Percentiles rank a stretch among this genome's conserved stretches.
phyloP scores from a whole-genome alignment of 92 coral and sea anemone species.

The Parazoanthus darwini region DNA sequence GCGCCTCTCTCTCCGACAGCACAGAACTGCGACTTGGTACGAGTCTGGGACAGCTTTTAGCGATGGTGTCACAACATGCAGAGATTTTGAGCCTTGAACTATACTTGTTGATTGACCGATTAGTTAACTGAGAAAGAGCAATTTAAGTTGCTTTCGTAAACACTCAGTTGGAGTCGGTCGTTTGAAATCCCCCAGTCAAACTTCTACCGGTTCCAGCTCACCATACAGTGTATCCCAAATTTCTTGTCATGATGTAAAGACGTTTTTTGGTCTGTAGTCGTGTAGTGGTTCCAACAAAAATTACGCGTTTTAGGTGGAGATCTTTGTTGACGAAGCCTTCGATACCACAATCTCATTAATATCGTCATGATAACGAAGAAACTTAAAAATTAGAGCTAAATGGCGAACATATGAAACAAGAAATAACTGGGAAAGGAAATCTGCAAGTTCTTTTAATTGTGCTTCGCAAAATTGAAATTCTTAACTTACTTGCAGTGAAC shows the following conservation, averaged over 20 bases:
- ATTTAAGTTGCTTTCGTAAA: conserved; percentile 9
- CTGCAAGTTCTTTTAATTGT: too few species aligned
- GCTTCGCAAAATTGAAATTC: too few species aligned
- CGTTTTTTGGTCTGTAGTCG: conserved; percentile 20
- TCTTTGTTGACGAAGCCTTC: conserved; percentile 28
- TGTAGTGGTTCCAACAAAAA: conserved; percentile 7
- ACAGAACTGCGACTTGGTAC: too few species aligned
- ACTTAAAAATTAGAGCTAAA: too few species aligned
- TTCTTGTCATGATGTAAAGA: conserved; percentile 13
- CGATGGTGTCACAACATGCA: neutral
- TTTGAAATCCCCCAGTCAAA: conserved; percentile 21
- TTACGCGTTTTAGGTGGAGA: conserved; percentile 7
- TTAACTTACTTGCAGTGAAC: too few species aligned
- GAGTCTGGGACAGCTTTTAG: conserved; percentile 9
- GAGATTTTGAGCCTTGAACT: neutral
- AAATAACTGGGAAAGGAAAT: too few species aligned
- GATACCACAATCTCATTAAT: neutral
- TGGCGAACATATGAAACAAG: too few species aligned
- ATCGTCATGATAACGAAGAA: too few species aligned
- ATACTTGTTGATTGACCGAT: conserved; percentile 13
- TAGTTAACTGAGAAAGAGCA: neutral
- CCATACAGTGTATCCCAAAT: neutral
- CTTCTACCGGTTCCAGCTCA: neutral
- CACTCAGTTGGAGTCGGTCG: neutral
- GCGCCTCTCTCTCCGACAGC: too few species aligned